Percentiles rank a stretch among this genome's conserved stretches.
These are phyloP conservation scores for Quadriops clusia DNA, from an alignment of 2,888 invertebrate genomes.

Conservation along the genomic window DNA sequence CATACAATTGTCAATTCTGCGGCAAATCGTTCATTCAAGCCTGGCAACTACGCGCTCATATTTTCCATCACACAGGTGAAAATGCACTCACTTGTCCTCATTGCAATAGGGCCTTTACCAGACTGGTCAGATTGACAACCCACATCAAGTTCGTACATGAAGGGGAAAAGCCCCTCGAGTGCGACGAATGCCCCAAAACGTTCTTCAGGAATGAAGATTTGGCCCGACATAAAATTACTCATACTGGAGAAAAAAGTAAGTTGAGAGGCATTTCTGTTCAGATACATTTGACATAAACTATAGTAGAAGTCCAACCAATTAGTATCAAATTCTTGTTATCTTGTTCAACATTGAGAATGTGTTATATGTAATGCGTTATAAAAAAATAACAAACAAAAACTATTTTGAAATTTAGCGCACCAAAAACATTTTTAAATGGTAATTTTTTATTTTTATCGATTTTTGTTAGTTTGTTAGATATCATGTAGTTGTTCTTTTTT, in stretches of 20 bases:
- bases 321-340: too few relatives aligned
- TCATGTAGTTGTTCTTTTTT: too few relatives aligned
- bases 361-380: too few relatives aligned
- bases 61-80: constrained; percentile 63
- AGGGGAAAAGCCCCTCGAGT: constrained; percentile 47
- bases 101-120: constrained; percentile 40
- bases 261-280: too few relatives aligned
- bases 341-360: too few relatives aligned
- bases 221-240: constrained; percentile 44
- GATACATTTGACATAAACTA: background rate
- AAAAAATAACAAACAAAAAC: background rate
- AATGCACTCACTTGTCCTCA: constrained; percentile 52
- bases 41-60: constrained; percentile 65
- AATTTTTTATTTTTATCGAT: background rate
- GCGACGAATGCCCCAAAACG: constrained; percentile 44
- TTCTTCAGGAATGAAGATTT: constrained; percentile 53
- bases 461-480: constrained; percentile 4
- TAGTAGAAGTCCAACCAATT: too few relatives aligned
- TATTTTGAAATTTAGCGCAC: background rate
- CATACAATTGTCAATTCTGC: constrained; percentile 54
- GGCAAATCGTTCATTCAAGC: constrained; percentile 71
- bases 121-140: constrained; percentile 38
- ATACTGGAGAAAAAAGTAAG: constrained; percentile 49
- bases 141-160: constrained; percentile 53
- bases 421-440: constrained; percentile 4